Evolutionary conservation across 2,888 invertebrate species (phyloP).

Genomic region (Strigamia maritima): DNA sequence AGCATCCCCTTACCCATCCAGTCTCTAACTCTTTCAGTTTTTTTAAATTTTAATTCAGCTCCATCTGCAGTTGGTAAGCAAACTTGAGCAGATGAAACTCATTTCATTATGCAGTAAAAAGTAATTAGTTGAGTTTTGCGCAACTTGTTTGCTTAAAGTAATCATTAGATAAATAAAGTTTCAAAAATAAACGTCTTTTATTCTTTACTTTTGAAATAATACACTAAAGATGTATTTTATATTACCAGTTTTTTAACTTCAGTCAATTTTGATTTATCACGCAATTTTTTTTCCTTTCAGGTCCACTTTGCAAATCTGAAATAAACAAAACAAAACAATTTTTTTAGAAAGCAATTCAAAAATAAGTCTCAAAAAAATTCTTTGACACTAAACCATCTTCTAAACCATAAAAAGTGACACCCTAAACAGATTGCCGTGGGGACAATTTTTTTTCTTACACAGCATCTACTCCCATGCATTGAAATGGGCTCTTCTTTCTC

Average conservation of each 20-base stretch:
- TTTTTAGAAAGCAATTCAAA: background rate
- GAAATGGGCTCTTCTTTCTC: slow-evolving; percentile 24
- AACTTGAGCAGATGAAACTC: slow-evolving; percentile 1
- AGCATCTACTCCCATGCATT: slow-evolving; percentile 22
- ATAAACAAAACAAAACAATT: background rate
- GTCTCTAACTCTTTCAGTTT: slow-evolving; percentile 8
- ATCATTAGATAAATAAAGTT: background rate
- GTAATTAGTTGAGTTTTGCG: background rate
- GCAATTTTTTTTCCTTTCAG: background rate
- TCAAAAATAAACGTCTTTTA: background rate
- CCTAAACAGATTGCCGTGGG: slow-evolving; percentile 26
- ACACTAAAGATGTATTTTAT: background rate
- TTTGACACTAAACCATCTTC: slow-evolving; percentile 25
- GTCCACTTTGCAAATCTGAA: background rate
- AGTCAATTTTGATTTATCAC: slow-evolving; percentile 7
- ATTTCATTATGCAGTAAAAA: background rate
- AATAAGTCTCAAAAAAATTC: background rate
- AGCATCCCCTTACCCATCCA: background rate
- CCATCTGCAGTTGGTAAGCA: background rate
- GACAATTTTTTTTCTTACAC: slow-evolving; percentile 21
- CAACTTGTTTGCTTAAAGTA: background rate
- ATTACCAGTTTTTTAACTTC: slow-evolving; percentile 8
- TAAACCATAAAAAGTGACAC: background rate
- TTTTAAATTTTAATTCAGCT: background rate
- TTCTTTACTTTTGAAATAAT: background rate